Evolutionary conservation across 2,888 invertebrate genomes (phyloP).

Genomic region (Euzophera pinguis): DNA sequence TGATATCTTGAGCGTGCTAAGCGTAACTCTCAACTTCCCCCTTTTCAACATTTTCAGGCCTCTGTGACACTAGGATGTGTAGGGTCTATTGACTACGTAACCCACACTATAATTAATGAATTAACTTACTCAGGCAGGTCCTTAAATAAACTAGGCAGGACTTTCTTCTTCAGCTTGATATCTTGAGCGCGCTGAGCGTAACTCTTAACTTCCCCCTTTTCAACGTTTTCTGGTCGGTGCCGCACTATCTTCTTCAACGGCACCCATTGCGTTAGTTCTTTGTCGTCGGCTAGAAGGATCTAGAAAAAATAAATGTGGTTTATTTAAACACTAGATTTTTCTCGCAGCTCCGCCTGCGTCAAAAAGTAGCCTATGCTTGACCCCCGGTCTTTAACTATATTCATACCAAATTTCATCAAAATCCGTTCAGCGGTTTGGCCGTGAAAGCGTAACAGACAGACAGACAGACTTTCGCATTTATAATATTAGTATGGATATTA

Average conservation of each 20-base stretch:
- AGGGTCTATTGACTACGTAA: too few relatives aligned
- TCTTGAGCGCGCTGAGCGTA: constrained; percentile 88
- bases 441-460: too few relatives aligned
- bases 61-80: constrained; percentile 88
- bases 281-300: constrained; percentile 95
- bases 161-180: constrained; percentile 85
- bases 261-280: constrained; percentile 97
- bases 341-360: too few relatives aligned
- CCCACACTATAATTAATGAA: too few relatives aligned
- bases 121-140: constrained; percentile 57
- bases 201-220: constrained; percentile 87
- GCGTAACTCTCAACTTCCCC: constrained; percentile 89
- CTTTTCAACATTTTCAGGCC: constrained; percentile 87
- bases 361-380: too few relatives aligned
- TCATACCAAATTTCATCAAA: too few relatives aligned
- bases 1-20: constrained; percentile 87
- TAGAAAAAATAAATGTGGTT: constrained; percentile 47
- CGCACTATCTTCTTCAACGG: constrained; percentile 93
- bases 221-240: constrained; percentile 86
- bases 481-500: too few relatives aligned
- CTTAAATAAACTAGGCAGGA: constrained; percentile 88
- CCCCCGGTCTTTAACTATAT: too few relatives aligned
- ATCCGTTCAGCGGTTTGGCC: too few relatives aligned
- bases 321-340: too few relatives aligned
- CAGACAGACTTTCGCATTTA: too few relatives aligned